These are phyloP conservation scores for Thecophora atra DNA, from an alignment of 2,888 invertebrate genomes.

Conservation along the genomic window DNA sequence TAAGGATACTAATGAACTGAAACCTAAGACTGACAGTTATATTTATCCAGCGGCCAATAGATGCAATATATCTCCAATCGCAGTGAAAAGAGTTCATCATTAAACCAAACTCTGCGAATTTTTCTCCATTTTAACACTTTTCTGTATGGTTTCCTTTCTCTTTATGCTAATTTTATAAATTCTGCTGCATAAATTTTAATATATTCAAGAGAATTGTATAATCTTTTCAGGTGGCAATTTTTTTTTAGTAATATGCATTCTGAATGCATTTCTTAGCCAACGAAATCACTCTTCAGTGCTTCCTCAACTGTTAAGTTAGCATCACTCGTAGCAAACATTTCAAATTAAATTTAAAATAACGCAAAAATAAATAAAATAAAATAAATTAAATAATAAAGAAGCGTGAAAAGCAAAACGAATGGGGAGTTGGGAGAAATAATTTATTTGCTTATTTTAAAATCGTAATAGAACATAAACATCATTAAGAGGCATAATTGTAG, in stretches of 20 bases:
- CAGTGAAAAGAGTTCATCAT: too few species aligned
- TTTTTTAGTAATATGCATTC: slow-evolving; percentile 47
- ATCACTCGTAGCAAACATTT: slow-evolving; percentile 19
- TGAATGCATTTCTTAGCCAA: slow-evolving; percentile 14
- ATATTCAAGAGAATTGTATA: too few species aligned
- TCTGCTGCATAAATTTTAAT: too few species aligned
- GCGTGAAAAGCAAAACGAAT: not conserved
- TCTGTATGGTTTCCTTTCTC: too few species aligned
- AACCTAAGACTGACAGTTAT: too few species aligned
- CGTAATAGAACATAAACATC: slow-evolving; percentile 17
- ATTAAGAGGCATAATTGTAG: not conserved
- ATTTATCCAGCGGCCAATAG: too few species aligned
- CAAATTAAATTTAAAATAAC: slow-evolving; percentile 1
- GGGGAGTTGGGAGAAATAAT: slow-evolving; percentile 24
- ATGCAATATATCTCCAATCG: too few species aligned
- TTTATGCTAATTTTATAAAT: too few species aligned
- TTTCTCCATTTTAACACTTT: too few species aligned
- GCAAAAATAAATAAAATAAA: slow-evolving; percentile 5
- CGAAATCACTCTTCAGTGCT: slow-evolving; percentile 23
- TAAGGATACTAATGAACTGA: too few species aligned
- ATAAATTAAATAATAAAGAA: not conserved
- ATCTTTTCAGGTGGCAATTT: not conserved
- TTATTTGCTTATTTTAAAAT: slow-evolving; percentile 25
- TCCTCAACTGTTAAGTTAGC: slow-evolving; percentile 38
- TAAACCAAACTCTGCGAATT: too few species aligned